Percentiles rank a stretch among this genome's conserved stretches.
Conservation (phyloP, 2,888 invertebrate species). For the Chymomyza amoena region DNA sequence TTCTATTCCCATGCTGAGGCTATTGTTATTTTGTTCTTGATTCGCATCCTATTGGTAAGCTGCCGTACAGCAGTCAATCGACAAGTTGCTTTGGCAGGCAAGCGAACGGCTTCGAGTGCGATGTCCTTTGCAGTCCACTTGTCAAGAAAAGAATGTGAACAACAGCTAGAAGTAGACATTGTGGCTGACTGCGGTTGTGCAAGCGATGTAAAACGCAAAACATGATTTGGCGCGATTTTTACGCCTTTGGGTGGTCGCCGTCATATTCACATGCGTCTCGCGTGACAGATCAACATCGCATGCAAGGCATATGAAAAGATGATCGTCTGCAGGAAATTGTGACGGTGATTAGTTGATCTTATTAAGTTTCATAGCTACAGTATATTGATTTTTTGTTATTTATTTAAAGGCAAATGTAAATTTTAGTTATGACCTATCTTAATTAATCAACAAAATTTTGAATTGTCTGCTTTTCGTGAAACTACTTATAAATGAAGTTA, state of each 20-base stretch:
- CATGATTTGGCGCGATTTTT: conserved; percentile 70
- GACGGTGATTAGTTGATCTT: background rate
- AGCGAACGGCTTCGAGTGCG: conserved; percentile 51
- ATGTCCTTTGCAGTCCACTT: conserved; percentile 67
- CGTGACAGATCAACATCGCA: background rate
- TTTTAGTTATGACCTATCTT: too few relatives aligned
- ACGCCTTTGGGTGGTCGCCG: conserved; percentile 27
- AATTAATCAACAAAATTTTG: too few relatives aligned
- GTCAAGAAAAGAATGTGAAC: conserved; percentile 39
- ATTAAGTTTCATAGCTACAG: background rate
- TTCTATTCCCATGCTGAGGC: conserved; percentile 22
- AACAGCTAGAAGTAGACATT: conserved; percentile 27
- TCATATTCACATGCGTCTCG: background rate
- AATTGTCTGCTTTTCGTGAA: too few relatives aligned
- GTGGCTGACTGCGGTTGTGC: conserved; percentile 23
- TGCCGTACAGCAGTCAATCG: conserved; percentile 27
- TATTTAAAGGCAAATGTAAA: too few relatives aligned
- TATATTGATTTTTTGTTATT: too few relatives aligned
- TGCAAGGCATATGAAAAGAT: background rate
- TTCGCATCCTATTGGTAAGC: conserved; percentile 30
- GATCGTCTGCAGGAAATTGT: background rate
- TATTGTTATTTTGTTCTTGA: conserved; percentile 17
- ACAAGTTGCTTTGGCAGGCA: conserved; percentile 5
- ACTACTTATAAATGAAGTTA: too few relatives aligned
- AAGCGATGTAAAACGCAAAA: conserved; percentile 57